These are phyloP conservation scores for Andrena flavipes DNA, from an alignment of 2,888 invertebrate genomes.

Conservation along the genomic window DNA sequence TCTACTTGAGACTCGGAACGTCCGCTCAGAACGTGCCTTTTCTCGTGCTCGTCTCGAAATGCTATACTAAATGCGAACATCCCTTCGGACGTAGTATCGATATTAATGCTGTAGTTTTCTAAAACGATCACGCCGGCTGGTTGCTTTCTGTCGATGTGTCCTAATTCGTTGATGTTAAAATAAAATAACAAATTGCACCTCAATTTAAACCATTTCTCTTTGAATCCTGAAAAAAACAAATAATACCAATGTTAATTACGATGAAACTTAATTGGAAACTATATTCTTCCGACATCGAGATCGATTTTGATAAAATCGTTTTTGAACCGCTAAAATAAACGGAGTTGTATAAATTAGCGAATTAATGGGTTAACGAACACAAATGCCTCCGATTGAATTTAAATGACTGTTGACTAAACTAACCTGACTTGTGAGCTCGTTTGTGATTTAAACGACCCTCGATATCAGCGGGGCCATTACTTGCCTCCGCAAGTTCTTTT, in stretches of 20 bases:
- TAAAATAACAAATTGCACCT: slow-evolving; percentile 91
- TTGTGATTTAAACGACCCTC: slow-evolving; percentile 91
- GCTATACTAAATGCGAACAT: slow-evolving; percentile 92
- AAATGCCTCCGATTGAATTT: slow-evolving; percentile 6
- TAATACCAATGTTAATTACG: background rate
- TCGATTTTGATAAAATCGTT: background rate
- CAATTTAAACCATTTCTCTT: slow-evolving; percentile 92
- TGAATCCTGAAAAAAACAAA: slow-evolving; percentile 87
- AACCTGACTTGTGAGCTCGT: slow-evolving; percentile 83
- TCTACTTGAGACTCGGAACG: slow-evolving; percentile 90
- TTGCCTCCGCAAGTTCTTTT: slow-evolving; percentile 88
- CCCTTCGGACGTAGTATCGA: slow-evolving; percentile 88
- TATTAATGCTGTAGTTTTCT: slow-evolving; percentile 90
- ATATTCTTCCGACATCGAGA: background rate
- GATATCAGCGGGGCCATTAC: slow-evolving; percentile 87
- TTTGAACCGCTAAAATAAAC: background rate
- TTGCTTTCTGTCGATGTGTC: slow-evolving; percentile 88
- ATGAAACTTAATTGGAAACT: background rate
- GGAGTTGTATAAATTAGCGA: background rate
- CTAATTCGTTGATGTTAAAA: slow-evolving; percentile 90
- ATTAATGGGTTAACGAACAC: slow-evolving; percentile 10
- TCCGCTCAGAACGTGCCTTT: slow-evolving; percentile 90
- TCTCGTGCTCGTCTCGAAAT: slow-evolving; percentile 89
- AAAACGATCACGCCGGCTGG: slow-evolving; percentile 91
- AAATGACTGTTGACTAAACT: slow-evolving; percentile 42